A percentile compares a stretch with the other conserved stretches of the same genome.
These are phyloP conservation scores for Nephrotoma guestfalica DNA, from an alignment of 2,888 invertebrate species.

Conservation along the genomic window DNA sequence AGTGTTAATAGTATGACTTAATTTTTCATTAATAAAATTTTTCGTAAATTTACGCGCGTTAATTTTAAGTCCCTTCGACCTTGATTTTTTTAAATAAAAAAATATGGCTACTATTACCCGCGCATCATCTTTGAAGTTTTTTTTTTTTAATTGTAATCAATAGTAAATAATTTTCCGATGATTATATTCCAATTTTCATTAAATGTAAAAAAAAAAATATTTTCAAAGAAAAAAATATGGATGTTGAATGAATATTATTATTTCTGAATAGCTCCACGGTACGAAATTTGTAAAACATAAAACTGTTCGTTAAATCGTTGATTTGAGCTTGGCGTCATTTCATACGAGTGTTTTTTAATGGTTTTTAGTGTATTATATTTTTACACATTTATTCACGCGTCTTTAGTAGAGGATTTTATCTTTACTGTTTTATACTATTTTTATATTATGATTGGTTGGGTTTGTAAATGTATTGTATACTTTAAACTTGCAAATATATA, in stretches of 20 bases:
- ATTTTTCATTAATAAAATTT: background rate
- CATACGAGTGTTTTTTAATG: background rate
- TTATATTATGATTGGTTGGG: background rate
- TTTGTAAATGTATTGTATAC: background rate
- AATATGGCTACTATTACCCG: conserved; percentile 2
- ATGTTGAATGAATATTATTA: background rate
- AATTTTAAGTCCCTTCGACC: conserved; percentile 6
- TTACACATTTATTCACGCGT: background rate
- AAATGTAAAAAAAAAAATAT: background rate
- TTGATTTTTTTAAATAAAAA: conserved; percentile 1
- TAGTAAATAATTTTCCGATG: background rate
- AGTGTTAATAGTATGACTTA: background rate
- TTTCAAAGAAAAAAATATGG: background rate
- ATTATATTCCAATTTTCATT: background rate
- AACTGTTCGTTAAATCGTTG: background rate
- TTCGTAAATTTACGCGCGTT: conserved; percentile 6
- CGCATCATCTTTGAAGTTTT: conserved; percentile 1
- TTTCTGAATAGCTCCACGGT: background rate
- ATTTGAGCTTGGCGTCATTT: conserved; percentile 6
- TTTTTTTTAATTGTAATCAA: background rate
- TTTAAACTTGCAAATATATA: background rate
- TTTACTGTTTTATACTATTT: background rate
- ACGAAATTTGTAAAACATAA: background rate
- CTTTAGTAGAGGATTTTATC: background rate
- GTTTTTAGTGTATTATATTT: background rate